Evolutionary conservation across 2,888 invertebrate species (phyloP), one percentile per base, ranked within the genome.

Genomic region (Steinernema hermaphroditum): DNA sequence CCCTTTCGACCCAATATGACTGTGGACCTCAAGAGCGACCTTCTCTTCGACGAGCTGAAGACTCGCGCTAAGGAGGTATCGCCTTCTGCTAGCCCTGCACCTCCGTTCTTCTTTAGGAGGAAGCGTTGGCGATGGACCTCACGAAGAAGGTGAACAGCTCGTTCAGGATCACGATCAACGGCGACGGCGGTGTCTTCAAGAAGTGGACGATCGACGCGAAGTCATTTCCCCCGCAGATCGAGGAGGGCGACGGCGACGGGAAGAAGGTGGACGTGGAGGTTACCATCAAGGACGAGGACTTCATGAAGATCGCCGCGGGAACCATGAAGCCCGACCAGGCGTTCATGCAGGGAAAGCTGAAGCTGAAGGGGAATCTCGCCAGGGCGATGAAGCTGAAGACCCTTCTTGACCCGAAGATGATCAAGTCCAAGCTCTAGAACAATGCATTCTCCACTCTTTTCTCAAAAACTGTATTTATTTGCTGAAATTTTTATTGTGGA

Each of bases 311-410:
- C 72, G 92, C 96, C 84, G 91, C 92, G 0, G 96, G 96, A 0
- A 93, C 93, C 88, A 89, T 97, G 75, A 94, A 95, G 87, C 88
- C 89, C 0, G 96, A 97, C 87, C 94, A 94, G 89, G 89, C 89
- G 14, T 89, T 89, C 83, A 89, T 89, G 87, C 88, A 96, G 88
- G 96, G 96, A 19, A 96, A 96, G 88, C 85, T 90, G 78, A 96
- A 96, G 89, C 92, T 97, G 75, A 93, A 94, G 87, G 96, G 96
- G 43, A 96, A 96, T 87, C 94, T 96, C 92, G 95, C 94, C 0
- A 89, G 96, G 54, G 96, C 96, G 1, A 93, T 96, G 92, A 96
- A 95, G 87, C 89, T 97, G 74, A 91, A 92, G 24, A 93, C 93
- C 78, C 87, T 95, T 62, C 77, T 86, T 37, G 82, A 87, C 75